A percentile compares a stretch with the other conserved stretches of the same genome.
Evolutionary conservation across 2,113 vertebrate species (phyloP).

Genomic region (Eleginops maclovinus): DNA sequence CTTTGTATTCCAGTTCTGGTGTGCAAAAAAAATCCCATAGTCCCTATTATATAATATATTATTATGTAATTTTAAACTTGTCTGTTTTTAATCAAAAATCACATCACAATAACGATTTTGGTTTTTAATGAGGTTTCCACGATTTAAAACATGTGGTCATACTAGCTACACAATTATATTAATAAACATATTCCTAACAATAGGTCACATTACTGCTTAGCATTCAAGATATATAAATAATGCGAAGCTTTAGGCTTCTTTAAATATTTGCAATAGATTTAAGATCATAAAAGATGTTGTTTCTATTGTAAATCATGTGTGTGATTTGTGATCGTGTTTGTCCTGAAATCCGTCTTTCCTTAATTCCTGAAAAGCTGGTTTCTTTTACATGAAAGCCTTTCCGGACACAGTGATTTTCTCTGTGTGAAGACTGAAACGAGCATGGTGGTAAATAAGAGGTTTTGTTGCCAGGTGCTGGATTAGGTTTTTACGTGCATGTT

Average conservation of each 20-base stretch:
- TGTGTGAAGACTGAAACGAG: background rate
- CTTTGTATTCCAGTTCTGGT: background rate
- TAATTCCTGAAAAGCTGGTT: constrained; percentile 35
- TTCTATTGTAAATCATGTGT: background rate
- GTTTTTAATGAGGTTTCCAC: background rate
- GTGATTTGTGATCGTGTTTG: background rate
- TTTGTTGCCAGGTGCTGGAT: constrained; percentile 4
- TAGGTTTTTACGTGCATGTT: constrained; percentile 19
- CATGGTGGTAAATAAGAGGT: background rate
- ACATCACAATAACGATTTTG: background rate
- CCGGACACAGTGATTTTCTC: constrained; percentile 5
- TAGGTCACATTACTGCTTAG: background rate
- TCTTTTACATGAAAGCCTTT: constrained; percentile 19
- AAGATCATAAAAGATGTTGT: background rate
- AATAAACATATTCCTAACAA: background rate
- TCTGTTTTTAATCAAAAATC: background rate
- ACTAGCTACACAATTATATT: background rate
- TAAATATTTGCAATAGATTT: constrained; percentile 1
- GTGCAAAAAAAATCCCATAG: background rate
- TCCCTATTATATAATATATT: background rate
- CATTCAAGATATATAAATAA: background rate
- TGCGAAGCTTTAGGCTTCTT: background rate
- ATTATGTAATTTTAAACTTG: background rate
- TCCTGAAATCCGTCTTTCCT: constrained; percentile 1
- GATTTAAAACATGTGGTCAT: background rate